A percentile compares a stretch with the other conserved stretches of the same genome.
These are phyloP conservation scores for Peromyscus maniculatus DNA, from an alignment of 2,113 vertebrate genomes.

Conservation along the genomic window DNA sequence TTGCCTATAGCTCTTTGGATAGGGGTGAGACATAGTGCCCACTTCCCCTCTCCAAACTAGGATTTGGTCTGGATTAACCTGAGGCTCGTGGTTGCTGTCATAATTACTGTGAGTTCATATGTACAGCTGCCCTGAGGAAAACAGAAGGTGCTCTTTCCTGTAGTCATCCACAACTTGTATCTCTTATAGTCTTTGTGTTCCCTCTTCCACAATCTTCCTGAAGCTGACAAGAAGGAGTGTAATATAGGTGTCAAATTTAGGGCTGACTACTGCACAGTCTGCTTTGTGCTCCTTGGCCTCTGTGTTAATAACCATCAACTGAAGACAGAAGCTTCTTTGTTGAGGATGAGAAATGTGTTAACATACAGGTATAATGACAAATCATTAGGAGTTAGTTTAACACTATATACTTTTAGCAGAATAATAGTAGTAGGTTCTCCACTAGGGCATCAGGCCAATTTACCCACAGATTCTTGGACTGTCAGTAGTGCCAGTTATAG, in stretches of 20 bases:
- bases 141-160: background rate
- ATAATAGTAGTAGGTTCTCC: background rate
- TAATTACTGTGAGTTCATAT: background rate
- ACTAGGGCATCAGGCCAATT: background rate
- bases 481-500: background rate
- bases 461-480: background rate
- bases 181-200: background rate
- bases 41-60: background rate
- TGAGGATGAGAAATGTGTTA: background rate
- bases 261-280: background rate
- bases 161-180: background rate
- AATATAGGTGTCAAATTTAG: background rate
- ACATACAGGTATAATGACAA: background rate
- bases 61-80: background rate
- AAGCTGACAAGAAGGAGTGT: background rate
- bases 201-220: too few relatives aligned
- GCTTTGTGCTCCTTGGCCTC: too few relatives aligned
- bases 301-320: background rate
- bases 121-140: too few relatives aligned
- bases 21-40: background rate
- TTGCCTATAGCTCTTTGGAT: background rate
- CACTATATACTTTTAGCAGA: background rate
- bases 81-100: background rate
- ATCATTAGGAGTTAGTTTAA: background rate
- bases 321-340: background rate